Percentiles rank a stretch among this genome's conserved stretches.
These are phyloP conservation scores for Astropecten irregularis DNA, from an alignment of 53 echinoderm and acorn worm genomes.

Conservation along the genomic window DNA sequence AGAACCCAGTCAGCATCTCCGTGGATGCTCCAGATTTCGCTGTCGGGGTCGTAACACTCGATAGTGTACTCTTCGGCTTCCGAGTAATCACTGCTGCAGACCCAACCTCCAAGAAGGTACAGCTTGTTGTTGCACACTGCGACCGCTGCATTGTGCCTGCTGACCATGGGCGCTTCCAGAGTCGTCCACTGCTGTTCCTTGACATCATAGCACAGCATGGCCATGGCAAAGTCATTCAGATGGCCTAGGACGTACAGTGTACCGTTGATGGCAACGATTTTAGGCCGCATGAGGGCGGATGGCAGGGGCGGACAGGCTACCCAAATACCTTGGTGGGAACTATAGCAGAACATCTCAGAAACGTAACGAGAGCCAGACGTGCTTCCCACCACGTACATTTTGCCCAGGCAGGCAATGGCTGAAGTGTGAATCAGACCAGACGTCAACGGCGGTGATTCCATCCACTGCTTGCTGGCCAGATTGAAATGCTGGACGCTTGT, in stretches of 20 bases:
- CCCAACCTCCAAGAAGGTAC: conserved; percentile 49
- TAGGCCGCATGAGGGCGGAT: conserved; percentile 5
- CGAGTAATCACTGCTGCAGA: conserved; percentile 22
- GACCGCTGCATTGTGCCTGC: conserved; percentile 18
- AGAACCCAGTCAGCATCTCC: background rate
- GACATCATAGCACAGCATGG: conserved; percentile 24
- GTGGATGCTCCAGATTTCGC: conserved; percentile 53
- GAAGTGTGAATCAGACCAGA: conserved; percentile 9
- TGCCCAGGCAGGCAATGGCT: conserved; percentile 22
- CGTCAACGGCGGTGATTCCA: conserved; percentile 1
- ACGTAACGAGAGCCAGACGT: conserved; percentile 19
- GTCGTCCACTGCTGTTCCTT: background rate
- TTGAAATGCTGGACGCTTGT: conserved; percentile 29
- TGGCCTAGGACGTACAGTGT: conserved; percentile 49
- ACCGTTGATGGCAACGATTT: conserved; percentile 22
- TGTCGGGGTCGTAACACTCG: conserved; percentile 46
- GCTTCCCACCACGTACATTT: conserved; percentile 47
- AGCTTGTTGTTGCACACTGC: conserved; percentile 52
- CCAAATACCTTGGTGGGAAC: background rate
- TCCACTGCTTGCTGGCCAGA: conserved; percentile 25
- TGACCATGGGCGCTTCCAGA: conserved; percentile 38
- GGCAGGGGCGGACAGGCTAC: conserved; percentile 4
- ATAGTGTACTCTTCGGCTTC: conserved; percentile 28
- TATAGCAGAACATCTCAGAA: conserved; percentile 50
- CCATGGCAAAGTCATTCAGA: conserved; percentile 28